Percentiles rank a stretch among this genome's conserved stretches.
Evolutionary conservation across 2,888 invertebrate species (phyloP).

Genomic region (Dascillus cervinus): DNA sequence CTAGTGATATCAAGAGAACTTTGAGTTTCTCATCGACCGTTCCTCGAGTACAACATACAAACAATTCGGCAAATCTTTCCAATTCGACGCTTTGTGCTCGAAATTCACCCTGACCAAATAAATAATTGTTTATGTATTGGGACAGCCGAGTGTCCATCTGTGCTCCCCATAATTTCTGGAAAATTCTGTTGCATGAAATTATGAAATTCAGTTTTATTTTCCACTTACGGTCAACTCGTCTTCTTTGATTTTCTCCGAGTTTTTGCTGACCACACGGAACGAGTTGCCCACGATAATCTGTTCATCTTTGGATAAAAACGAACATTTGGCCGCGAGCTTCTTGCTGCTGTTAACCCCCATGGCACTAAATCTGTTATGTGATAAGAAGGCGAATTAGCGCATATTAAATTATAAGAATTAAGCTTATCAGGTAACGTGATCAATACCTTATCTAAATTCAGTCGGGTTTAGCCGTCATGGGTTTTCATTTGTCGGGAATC

Average conservation of each 20-base stretch:
- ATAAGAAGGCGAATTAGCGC: not conserved
- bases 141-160: constrained; percentile 60
- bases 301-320: constrained; percentile 55
- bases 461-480: no score
- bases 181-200: not conserved
- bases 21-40: constrained; percentile 56
- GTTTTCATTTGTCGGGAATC: no score
- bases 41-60: constrained; percentile 62
- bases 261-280: constrained; percentile 55
- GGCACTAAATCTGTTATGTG: no score
- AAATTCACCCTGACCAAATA: constrained; percentile 52
- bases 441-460: no score
- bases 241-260: constrained; percentile 56
- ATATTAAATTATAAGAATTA: constrained; percentile 1
- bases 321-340: constrained; percentile 58
- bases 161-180: constrained; percentile 61
- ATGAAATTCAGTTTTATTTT: not conserved
- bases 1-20: constrained; percentile 51
- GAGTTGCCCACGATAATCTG: constrained; percentile 55
- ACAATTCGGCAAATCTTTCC: constrained; percentile 60
- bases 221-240: constrained; percentile 60
- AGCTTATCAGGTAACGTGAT: not conserved
- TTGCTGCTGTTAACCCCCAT: constrained; percentile 53
- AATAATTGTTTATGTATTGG: constrained; percentile 59
- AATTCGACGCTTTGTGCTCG: constrained; percentile 50